These are phyloP conservation scores for Cordylochernes scorpioides DNA, from an alignment of 2,888 invertebrate genomes.

Conservation along the genomic window DNA sequence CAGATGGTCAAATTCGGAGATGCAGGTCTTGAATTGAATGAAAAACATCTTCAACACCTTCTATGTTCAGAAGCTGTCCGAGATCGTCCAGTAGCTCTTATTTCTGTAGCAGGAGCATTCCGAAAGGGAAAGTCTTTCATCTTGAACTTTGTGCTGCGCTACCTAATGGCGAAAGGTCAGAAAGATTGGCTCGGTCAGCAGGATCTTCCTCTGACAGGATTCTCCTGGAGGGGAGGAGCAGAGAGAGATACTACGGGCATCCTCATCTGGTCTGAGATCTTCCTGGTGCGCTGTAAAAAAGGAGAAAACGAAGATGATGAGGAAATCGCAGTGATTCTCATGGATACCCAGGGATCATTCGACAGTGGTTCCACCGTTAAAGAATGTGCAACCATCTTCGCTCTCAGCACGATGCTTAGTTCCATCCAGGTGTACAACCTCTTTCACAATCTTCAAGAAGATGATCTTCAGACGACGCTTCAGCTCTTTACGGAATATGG, in stretches of 20 bases:
- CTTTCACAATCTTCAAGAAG: too few species aligned
- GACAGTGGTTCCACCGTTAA: slow-evolving; percentile 29
- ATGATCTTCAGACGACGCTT: too few species aligned
- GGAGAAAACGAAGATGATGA: slow-evolving; percentile 18
- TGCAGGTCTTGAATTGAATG: slow-evolving; percentile 44
- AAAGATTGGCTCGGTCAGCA: slow-evolving; percentile 6
- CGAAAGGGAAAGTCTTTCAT: slow-evolving; percentile 16
- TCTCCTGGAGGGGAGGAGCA: slow-evolving; percentile 9
- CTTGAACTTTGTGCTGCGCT: slow-evolving; percentile 15
- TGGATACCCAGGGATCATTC: slow-evolving; percentile 30
- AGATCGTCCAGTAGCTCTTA: slow-evolving; percentile 25
- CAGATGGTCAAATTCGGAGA: slow-evolving; percentile 44
- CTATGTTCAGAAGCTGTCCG: slow-evolving; percentile 46
- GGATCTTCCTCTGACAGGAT: slow-evolving; percentile 7
- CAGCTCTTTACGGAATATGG: slow-evolving; percentile 88
- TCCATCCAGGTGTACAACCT: slow-evolving; percentile 28
- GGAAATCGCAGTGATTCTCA: slow-evolving; percentile 23
- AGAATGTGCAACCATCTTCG: slow-evolving; percentile 31
- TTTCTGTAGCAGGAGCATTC: slow-evolving; percentile 16
- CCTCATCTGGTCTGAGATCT: slow-evolving; percentile 11
- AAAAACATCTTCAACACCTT: slow-evolving; percentile 41
- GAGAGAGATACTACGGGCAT: slow-evolving; percentile 12
- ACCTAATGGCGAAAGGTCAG: slow-evolving; percentile 12
- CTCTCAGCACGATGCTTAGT: slow-evolving; percentile 29
- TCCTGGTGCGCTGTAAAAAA: slow-evolving; percentile 7